Evolutionary conservation across 2,888 invertebrate species (phyloP).

Genomic region (Alloscopus bannaensis): DNA sequence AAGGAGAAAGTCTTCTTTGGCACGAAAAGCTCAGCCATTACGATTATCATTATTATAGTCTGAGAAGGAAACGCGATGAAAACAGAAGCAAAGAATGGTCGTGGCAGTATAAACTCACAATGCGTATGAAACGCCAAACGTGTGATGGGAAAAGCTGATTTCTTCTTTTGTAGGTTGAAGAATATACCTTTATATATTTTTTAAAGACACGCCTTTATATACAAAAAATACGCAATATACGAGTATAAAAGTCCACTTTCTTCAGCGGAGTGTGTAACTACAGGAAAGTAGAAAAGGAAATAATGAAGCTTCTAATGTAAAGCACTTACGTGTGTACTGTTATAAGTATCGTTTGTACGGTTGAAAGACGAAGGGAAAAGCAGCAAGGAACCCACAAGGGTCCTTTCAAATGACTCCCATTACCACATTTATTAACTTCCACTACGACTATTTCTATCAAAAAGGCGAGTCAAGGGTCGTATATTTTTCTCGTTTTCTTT

Average conservation of each 20-base stretch:
- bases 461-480: slow-evolving; percentile 37
- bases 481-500: slow-evolving; percentile 32
- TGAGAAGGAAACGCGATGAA: no score
- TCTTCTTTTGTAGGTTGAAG: background rate
- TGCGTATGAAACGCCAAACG: slow-evolving; percentile 2
- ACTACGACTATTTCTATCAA: slow-evolving; percentile 32
- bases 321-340: background rate
- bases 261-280: no score
- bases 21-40: slow-evolving; percentile 28
- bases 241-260: no score
- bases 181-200: slow-evolving; percentile 2
- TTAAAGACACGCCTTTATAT: no score
- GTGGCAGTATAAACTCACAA: no score
- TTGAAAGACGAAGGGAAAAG: slow-evolving; percentile 24
- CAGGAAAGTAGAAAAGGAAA: slow-evolving; percentile 29
- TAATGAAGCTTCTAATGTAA: slow-evolving; percentile 32
- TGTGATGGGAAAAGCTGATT: background rate
- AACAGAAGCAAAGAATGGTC: no score
- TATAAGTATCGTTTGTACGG: slow-evolving; percentile 27
- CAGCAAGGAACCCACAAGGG: slow-evolving; percentile 55
- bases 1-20: slow-evolving; percentile 21
- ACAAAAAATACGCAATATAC: no score
- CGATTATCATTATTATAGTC: slow-evolving; percentile 29
- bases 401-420: slow-evolving; percentile 65
- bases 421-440: slow-evolving; percentile 66